Base-by-base conservation (phyloP, 2,888 invertebrate genomes). In the Noctua pronuba region DNA sequence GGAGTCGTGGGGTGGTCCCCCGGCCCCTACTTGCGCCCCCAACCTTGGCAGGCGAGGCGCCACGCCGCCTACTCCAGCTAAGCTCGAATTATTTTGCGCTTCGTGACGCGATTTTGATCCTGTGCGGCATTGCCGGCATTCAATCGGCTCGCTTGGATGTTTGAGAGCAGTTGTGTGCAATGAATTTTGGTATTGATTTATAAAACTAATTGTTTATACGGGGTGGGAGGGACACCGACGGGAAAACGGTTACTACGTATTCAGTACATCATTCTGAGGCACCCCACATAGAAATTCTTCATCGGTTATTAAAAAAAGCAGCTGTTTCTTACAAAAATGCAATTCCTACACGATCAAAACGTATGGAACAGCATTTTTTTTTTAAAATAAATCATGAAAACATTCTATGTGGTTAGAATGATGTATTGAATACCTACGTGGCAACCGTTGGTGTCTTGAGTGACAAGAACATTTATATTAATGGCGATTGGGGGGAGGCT, bases 31-130 rank as follows among this genome's bases (percentile, higher is more conserved):
- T 52, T 77, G 80, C 77, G 62, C 83, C 86, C 82, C 80, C 80
- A 80, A 78, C 82, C 83, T 79, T 83, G 83, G 77, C 80, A 78
- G 62, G 75, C 79, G 76, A 77, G 91, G 87, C 90, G 88, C 89
- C 91, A 90, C 88, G 90, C 89, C 18, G 90, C 86, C 90, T 89
- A 65, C 79, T 82, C 65, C 75, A 70, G 77, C 84, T 83, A 75
- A 75, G 72, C 74, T 73, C 75, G 75, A 70, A 76, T 80, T 77
- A 85, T 81, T 85, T 85, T 83, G 84, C 87, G 76, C 74, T 78
- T 68, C 73, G 79, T 75, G 83, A 62, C 60, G 71, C 73, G 77
- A 77, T 75, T 86, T 80, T 80, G 73, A 83, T 86, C 86, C 76
- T 83, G 84, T 62, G 86, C 79, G 86, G 62, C 73, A 55, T 72